Base-by-base conservation (phyloP, 2,888 invertebrate genomes). In the Spilosoma lubricipeda region DNA sequence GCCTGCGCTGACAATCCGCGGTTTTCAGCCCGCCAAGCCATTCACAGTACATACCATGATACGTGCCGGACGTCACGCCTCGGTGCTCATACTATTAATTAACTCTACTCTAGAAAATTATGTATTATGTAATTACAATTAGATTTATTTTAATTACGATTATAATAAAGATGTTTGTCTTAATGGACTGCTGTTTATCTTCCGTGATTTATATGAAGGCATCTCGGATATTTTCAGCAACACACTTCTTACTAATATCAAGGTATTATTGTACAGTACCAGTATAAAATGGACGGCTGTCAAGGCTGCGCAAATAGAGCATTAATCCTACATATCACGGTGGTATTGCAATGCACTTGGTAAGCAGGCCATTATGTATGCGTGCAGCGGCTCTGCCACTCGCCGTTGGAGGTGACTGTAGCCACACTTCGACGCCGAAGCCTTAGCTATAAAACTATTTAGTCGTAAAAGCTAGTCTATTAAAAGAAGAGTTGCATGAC, bases 331-430 rank as follows among this genome's bases (percentile, higher is more conserved):
- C 89, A 83, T 88, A 89, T 91, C 92, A 91, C 91, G 91, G 85
- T 75, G 88, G 88, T 81, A 89, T 89, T 88, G 93, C 92, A 91
- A 89, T 90, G 92, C 92, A 91, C 84, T 90, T 85, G 86, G 81
- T 91, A 91, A 92, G 86, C 90, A 89, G 88, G 87, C 86, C 78
- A 89, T n/a, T 94, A 90, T 89, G 91, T 94, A 94, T 94, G 93
- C 93, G 85, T 77, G 78, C 76, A 81, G 88, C 85, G 77, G 76
- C 80, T 83, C 77, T 78, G 83, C 83, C 82, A 78, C 82, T 86
- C 86, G 85, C 85, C 84, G 81, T 75, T 83, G 88, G 88, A 88
- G 88, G 88, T 87, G 88, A 87, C 84, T 84, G 78, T 80, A 80
- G 82, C 80, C 84, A 83, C 77, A 81, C 74, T 75, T 82, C 75